Evolutionary conservation across 2,888 invertebrate species (phyloP), one percentile per base, ranked within the genome.

Genomic region (Polydesmus complanatus): DNA sequence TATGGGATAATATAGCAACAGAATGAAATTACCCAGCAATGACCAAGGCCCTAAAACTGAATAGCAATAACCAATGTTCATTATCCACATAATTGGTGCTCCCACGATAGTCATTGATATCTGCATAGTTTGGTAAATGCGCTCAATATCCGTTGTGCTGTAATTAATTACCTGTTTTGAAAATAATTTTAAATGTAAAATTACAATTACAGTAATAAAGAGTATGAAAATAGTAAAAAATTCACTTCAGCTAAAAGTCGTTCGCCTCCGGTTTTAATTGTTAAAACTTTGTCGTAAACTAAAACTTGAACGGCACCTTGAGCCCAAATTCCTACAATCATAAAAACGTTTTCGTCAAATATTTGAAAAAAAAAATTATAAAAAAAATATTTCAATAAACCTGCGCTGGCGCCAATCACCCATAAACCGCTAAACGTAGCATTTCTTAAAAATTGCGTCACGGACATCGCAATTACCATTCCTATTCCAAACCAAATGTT

Each of bases 21-120:
- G 73, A 19, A 73, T 69, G 27, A 69, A 65, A 65, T 74, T 72
- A 27, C 76, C 75, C 18, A 77, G 61, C 2, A 77, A 65, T 21
- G 75, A 72, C 74, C 75, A 76, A 1, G 74, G 72, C 11, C 77
- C 78, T 37, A 78, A 67, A 47, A 76, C 69, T 60, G 70, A 68
- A 47, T 71, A 65, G 25, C 73, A 71, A 65, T 76, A 77, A 18
- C 72, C 68, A 18, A 75, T 65, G 22, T 74, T 74, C 63, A 73
- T 68, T 1, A 71, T 27, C 61, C 75, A 71, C 64, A 75, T 71
- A 19, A 75, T 66, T 1, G 76, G 74, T 14, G 70, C 69, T 26
- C 68, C 70, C 11, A 69, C 69, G 56, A 71, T 62, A 51, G 71
- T 65, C 23, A 72, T 65, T 2, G 71, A 71, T 2, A 69, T 37